Evolutionary conservation across 2,888 invertebrate species (phyloP).

Genomic region (Mycogona germanica): DNA sequence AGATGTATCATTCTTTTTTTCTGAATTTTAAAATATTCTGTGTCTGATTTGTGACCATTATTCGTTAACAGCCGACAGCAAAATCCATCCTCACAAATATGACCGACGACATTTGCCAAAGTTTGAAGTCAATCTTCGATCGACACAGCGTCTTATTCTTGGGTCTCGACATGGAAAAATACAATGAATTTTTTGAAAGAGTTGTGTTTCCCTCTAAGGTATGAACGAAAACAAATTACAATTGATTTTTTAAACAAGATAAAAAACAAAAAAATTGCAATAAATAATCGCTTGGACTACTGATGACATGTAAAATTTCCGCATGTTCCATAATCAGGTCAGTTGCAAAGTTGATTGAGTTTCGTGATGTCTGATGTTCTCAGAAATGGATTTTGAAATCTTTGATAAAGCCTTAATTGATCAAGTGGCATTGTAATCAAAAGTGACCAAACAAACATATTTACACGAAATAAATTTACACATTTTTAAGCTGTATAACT

Average conservation of each 20-base stretch:
- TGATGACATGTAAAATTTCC: too few species aligned
- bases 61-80: neutral
- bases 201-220: constrained; percentile 17
- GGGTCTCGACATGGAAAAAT: constrained; percentile 12
- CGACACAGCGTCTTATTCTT: constrained; percentile 15
- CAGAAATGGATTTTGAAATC: too few species aligned
- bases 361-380: too few species aligned
- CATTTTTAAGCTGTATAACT: too few species aligned
- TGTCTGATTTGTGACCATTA: neutral
- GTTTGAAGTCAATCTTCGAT: constrained; percentile 12
- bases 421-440: too few species aligned
- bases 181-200: constrained; percentile 15
- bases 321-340: neutral
- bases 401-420: too few species aligned
- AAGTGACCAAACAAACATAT: too few species aligned
- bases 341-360: neutral
- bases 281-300: too few species aligned
- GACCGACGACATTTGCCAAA: neutral
- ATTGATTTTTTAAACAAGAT: too few species aligned
- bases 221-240: too few species aligned
- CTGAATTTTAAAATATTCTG: neutral
- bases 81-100: constrained; percentile 2
- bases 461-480: too few species aligned
- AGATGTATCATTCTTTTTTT: neutral
- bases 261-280: too few species aligned